phyloP scores from a whole-genome alignment of 2,797 vertebrate species.

The Rhodeus uyekii region DNA sequence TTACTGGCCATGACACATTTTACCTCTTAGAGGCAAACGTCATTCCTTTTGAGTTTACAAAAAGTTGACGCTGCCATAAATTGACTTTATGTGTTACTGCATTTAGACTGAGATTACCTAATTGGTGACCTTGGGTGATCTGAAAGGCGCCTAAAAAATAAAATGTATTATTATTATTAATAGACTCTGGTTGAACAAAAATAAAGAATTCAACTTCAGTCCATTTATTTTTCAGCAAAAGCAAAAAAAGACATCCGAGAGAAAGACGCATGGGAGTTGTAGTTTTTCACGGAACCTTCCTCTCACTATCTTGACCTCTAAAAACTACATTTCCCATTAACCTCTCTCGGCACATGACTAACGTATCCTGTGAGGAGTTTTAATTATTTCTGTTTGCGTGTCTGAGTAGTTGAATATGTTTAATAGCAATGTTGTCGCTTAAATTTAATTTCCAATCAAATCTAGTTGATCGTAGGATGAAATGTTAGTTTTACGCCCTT shows the following conservation, averaged over 20 bases:
- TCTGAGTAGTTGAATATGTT: not conserved
- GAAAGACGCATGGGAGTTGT: not conserved
- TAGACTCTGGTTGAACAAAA: not conserved
- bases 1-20: not conserved
- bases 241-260: not conserved
- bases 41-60: not conserved
- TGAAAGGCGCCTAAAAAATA: too few species aligned
- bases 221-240: not conserved
- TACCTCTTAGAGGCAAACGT: not conserved
- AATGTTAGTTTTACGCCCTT: not conserved
- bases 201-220: not conserved
- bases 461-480: not conserved
- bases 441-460: too few species aligned
- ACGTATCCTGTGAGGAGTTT: not conserved
- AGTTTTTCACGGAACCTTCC: not conserved
- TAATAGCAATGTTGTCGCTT: too few species aligned
- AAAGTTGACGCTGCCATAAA: not conserved
- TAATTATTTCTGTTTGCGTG: not conserved
- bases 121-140: too few species aligned
- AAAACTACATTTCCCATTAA: conserved; percentile 8
- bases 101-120: too few species aligned
- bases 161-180: too few species aligned
- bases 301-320: not conserved
- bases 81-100: not conserved
- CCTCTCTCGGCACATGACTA: not conserved